Percentiles rank a stretch among this genome's conserved stretches.
phyloP scores from a whole-genome alignment of 2,888 invertebrate species.

The Callinectes sapidus region DNA sequence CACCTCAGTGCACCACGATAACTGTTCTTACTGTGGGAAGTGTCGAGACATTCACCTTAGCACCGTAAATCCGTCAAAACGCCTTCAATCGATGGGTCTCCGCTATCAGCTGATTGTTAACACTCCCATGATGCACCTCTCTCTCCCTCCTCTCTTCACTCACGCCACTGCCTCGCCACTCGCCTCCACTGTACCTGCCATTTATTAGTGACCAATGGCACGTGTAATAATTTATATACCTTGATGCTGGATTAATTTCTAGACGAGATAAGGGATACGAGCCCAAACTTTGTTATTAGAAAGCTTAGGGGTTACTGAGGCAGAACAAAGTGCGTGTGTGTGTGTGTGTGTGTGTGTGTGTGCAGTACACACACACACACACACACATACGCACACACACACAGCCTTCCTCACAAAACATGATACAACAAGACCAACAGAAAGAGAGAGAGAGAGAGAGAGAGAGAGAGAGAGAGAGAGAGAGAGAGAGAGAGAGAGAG shows the following conservation, averaged over 20 bases:
- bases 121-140: conserved; percentile 54
- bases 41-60: background rate
- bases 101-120: conserved; percentile 58
- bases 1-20: background rate
- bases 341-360: no score
- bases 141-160: background rate
- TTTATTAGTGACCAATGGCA: background rate
- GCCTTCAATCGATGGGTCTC: conserved; percentile 38
- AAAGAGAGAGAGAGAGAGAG: no score
- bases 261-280: background rate
- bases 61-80: background rate
- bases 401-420: no score
- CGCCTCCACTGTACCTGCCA: background rate
- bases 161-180: background rate
- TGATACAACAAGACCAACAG: no score
- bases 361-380: no score
- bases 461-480: no score
- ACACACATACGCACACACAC: no score
- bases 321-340: background rate
- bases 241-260: background rate
- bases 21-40: background rate
- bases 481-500: no score
- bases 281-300: background rate
- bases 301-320: background rate
- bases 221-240: background rate